These are phyloP conservation scores for Erebia epiphron DNA, from an alignment of 2,888 invertebrate genomes.

Conservation along the genomic window DNA sequence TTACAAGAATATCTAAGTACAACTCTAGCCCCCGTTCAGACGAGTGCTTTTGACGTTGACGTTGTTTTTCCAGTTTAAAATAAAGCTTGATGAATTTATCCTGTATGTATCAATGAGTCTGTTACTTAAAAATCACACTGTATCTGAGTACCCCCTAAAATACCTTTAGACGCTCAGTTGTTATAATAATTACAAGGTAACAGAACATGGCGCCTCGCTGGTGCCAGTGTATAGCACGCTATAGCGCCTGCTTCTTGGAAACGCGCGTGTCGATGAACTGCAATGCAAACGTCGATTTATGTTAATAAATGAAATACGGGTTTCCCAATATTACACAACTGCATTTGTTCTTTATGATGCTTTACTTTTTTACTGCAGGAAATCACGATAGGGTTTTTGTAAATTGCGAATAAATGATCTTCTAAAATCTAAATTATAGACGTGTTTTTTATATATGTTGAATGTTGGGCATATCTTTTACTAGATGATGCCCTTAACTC, in stretches of 20 bases:
- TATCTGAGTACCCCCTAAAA: too few species aligned
- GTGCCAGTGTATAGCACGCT: conserved; percentile 58
- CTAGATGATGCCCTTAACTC: too few species aligned
- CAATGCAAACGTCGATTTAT: conserved; percentile 43
- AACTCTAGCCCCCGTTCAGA: too few species aligned
- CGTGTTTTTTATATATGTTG: not conserved
- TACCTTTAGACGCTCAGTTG: too few species aligned
- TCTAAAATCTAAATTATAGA: not conserved
- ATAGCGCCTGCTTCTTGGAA: conserved; percentile 57
- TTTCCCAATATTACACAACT: conserved; percentile 37
- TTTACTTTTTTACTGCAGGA: conserved; percentile 6
- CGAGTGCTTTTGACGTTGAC: too few species aligned
- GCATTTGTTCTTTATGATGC: conserved; percentile 27
- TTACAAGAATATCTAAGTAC: too few species aligned
- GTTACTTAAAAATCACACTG: too few species aligned
- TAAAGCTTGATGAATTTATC: too few species aligned
- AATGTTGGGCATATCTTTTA: not conserved
- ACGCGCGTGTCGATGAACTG: conserved; percentile 56
- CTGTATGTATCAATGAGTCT: too few species aligned
- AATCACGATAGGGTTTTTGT: not conserved
- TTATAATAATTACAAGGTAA: conserved; percentile 16
- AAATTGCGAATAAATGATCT: not conserved
- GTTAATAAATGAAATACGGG: conserved; percentile 45
- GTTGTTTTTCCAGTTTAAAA: too few species aligned
- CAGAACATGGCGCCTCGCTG: conserved; percentile 47